phyloP scores from a whole-genome alignment of 2,113 vertebrate species.

The Mionectes macconnelli region DNA sequence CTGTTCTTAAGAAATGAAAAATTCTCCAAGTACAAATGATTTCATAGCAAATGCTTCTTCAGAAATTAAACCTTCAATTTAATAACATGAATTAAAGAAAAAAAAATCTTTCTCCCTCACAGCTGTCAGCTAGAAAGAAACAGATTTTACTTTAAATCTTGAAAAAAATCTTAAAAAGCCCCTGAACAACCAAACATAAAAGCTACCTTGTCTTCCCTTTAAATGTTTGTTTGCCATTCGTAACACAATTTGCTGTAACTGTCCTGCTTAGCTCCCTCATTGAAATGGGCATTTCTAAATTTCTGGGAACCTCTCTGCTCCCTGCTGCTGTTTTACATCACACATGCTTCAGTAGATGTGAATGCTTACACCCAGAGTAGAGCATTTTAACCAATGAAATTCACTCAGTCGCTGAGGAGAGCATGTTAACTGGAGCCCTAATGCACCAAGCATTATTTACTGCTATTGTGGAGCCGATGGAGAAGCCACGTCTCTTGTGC shows the following conservation, averaged over 20 bases:
- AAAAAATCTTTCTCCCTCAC: neutral
- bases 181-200: neutral
- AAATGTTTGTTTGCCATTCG: neutral
- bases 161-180: neutral
- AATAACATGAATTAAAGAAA: neutral
- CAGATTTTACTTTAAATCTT: neutral
- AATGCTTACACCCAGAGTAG: neutral
- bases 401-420: neutral
- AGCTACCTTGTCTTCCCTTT: neutral
- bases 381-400: neutral
- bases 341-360: neutral
- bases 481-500: neutral
- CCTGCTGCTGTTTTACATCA: neutral
- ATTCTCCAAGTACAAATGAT: neutral
- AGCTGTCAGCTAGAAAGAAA: neutral
- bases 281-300: neutral
- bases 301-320: neutral
- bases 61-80: slow-evolving; percentile 34
- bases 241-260: neutral
- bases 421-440: neutral
- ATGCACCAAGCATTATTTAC: neutral
- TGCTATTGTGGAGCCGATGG: neutral
- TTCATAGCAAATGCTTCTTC: neutral
- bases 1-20: slow-evolving; percentile 25
- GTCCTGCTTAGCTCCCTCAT: neutral